Conservation (phyloP, 2,113 vertebrate genomes). For the Hystrix cristata region DNA sequence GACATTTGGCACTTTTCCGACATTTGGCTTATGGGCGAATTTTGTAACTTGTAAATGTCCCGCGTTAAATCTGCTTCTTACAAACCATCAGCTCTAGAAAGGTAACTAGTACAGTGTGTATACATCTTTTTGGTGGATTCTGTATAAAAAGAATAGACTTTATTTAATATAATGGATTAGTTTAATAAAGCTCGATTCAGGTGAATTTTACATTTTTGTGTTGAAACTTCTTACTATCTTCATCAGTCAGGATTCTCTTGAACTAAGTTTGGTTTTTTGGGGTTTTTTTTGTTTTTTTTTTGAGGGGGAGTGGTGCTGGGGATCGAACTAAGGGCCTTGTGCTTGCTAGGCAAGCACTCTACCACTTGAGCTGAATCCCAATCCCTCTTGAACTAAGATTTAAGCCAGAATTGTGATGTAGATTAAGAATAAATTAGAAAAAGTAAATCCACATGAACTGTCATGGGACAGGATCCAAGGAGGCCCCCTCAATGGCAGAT, state of each 20-base stretch:
- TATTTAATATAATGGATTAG: neutral
- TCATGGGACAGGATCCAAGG: neutral
- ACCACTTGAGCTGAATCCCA: too few relatives aligned
- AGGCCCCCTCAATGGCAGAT: too few relatives aligned
- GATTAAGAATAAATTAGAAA: slow-evolving; percentile 28
- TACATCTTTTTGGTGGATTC: neutral
- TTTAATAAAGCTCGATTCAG: neutral
- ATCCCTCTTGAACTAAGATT: neutral
- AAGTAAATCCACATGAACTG: neutral
- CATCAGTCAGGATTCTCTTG: neutral
- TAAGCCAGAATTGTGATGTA: neutral
- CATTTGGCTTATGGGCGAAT: too few relatives aligned
- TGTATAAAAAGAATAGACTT: neutral
- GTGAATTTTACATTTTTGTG: neutral
- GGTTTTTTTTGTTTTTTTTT: too few relatives aligned
- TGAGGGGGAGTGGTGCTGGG: too few relatives aligned
- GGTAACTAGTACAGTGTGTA: neutral
- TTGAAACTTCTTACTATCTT: neutral
- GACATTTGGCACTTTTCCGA: too few relatives aligned
- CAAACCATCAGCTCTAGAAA: too few relatives aligned
- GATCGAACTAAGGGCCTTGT: too few relatives aligned
- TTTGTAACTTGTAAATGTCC: too few relatives aligned
- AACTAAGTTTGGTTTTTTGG: neutral
- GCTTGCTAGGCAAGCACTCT: too few relatives aligned
- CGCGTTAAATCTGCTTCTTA: too few relatives aligned